Evolutionary conservation across 2,797 vertebrate genomes (phyloP).

Genomic region (Iguana delicatissima): DNA sequence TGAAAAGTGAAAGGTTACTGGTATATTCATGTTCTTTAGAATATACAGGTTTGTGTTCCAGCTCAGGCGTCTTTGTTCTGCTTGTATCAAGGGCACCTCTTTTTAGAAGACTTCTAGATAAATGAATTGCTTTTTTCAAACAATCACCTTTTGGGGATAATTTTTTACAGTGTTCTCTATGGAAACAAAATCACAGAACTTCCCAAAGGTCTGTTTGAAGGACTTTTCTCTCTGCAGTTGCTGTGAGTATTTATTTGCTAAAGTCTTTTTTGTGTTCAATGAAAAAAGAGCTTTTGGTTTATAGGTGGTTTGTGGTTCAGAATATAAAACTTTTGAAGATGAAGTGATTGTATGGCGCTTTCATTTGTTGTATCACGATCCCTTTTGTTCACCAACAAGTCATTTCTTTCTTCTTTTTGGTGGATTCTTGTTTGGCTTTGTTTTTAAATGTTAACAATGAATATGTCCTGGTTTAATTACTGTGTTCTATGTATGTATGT

Average conservation of each 20-base stretch:
- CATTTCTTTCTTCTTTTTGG: not conserved
- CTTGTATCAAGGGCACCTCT: not conserved
- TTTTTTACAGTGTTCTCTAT: slow-evolving; percentile 89
- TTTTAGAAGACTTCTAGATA: not conserved
- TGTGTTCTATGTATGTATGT: no score
- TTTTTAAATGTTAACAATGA: not conserved
- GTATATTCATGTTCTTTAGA: not conserved
- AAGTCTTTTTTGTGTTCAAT: slow-evolving; percentile 33
- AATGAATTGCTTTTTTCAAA: slow-evolving; percentile 6
- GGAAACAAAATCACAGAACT: slow-evolving; percentile 99
- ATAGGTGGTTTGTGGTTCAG: not conserved
- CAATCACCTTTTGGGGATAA: slow-evolving; percentile 55
- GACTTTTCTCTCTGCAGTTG: slow-evolving; percentile 94
- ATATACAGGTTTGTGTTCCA: not conserved
- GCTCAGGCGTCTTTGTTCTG: not conserved
- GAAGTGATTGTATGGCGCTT: not conserved
- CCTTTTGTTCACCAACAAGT: not conserved
- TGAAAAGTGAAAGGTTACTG: not conserved
- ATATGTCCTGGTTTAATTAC: not conserved
- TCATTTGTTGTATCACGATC: not conserved
- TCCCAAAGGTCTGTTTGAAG: slow-evolving; percentile 95
- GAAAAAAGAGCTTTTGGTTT: not conserved
- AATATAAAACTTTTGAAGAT: slow-evolving; percentile 1
- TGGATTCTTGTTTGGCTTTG: not conserved
- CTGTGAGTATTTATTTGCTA: slow-evolving; percentile 87